Base-by-base conservation (phyloP, 2,888 invertebrate genomes). In the Tinea pellionella region DNA sequence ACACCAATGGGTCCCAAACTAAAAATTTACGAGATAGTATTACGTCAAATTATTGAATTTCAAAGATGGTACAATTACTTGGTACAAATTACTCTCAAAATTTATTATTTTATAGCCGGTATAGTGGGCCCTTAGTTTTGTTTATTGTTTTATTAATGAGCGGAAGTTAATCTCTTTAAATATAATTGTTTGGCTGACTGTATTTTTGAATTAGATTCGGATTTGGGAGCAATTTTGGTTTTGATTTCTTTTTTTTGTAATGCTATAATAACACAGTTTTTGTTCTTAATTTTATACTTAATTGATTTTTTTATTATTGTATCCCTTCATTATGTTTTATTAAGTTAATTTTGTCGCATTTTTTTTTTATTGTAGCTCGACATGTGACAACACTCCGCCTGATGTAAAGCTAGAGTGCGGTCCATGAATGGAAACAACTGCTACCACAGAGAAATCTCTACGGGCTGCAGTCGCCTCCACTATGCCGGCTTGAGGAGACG, bases 21-120 rank as follows among this genome's bases (percentile, higher is more conserved):
- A 70, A 66, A 24, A 70, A 73, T 75, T 73, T 72, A 73, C 69
- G 70, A 73, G 69, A 65, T 65, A 63, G 66, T 64, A 71, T 75
- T 73, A 73, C 68, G 69, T 73, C 74, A 75, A 76, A 78, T 77
- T 77, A 77, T 72, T 68, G 69, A 71, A 73, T 19, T 73, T 68
- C 67, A 68, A 66, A 66, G 69, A 63, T 65, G 64, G 63, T 65
- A 65, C 69, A 70, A 70, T 72, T 67, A 68, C 65, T 64, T 64
- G 65, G 64, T 24, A 69, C 69, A 71, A 77, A 76, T 77, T 75
- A 69, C 67, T 64, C 63, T 63, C 62, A 56, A 63, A 67, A 67
- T 68, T 69, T 68, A 70, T 71, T 66, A 68, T 65, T 65, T 64
- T 65, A 64, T 64, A 60, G 61, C 63, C 60, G 61, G 61, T 19